These are phyloP conservation scores for Suncus etruscus DNA, from an alignment of 2,113 vertebrate genomes.

Conservation along the genomic window DNA sequence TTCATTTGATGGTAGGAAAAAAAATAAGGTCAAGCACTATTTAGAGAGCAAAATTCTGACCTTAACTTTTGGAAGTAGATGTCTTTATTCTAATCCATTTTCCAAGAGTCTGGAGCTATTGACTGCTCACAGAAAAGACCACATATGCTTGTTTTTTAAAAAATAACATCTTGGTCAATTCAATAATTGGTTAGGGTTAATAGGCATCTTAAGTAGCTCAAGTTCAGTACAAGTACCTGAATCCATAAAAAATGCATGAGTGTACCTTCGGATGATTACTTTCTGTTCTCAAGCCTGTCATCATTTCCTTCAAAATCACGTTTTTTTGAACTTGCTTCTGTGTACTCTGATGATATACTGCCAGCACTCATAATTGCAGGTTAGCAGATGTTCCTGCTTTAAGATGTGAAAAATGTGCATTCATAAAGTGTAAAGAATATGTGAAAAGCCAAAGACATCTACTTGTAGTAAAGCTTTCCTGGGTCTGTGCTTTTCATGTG, in stretches of 20 bases:
- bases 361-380: constrained; percentile 50
- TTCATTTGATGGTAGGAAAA: constrained; percentile 16
- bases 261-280: constrained; percentile 29
- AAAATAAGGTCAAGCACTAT: neutral
- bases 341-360: constrained; percentile 62
- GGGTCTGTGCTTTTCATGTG: neutral
- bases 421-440: constrained; percentile 73
- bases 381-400: constrained; percentile 62
- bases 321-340: constrained; percentile 65
- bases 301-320: constrained; percentile 62
- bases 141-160: neutral
- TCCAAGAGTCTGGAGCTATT: neutral
- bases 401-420: constrained; percentile 73
- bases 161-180: neutral
- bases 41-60: constrained; percentile 8
- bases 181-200: constrained; percentile 3
- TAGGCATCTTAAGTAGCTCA: constrained; percentile 35
- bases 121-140: constrained; percentile 13
- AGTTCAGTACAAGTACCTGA: constrained; percentile 27
- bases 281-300: constrained; percentile 63
- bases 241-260: constrained; percentile 26
- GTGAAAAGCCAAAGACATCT: constrained; percentile 12
- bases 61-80: neutral
- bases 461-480: neutral
- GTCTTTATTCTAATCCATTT: constrained; percentile 29